A percentile compares a stretch with the other conserved stretches of the same genome.
Evolutionary conservation across 2,888 invertebrate genomes (phyloP).

Genomic region (Helicoverpa assulta): DNA sequence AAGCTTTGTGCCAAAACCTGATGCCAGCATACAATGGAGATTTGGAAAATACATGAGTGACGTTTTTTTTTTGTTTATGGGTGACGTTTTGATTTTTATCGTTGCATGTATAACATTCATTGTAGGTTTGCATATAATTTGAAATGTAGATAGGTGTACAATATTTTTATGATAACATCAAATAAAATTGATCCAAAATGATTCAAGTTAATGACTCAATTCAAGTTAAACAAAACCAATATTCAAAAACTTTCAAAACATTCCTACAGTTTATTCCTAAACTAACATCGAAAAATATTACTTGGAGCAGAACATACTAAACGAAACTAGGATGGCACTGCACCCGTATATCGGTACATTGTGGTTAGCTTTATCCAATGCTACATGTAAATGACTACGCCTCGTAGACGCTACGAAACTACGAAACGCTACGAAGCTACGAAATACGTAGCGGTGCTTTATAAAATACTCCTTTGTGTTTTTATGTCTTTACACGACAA

Average conservation of each 20-base stretch:
- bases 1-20: conserved; percentile 28
- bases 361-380: conserved; percentile 46
- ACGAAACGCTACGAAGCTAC: conserved; percentile 37
- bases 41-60: conserved; percentile 17
- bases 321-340: conserved; percentile 15
- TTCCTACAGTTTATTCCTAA: background rate
- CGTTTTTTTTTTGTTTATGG: conserved; percentile 6
- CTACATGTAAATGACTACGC: conserved; percentile 48
- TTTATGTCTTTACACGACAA: conserved; percentile 43
- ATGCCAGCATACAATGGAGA: conserved; percentile 4
- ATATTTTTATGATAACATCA: background rate
- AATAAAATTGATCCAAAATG: background rate
- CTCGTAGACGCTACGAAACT: conserved; percentile 48
- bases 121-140: no score
- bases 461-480: conserved; percentile 46
- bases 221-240: no score
- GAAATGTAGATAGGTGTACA: no score
- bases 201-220: no score
- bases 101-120: background rate
- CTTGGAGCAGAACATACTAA: background rate
- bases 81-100: conserved; percentile 7
- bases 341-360: conserved; percentile 48
- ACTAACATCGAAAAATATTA: background rate
- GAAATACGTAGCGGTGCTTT: conserved; percentile 37
- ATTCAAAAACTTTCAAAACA: background rate